Conservation (phyloP, 2,113 vertebrate genomes). For the Spermophilus dauricus region DNA sequence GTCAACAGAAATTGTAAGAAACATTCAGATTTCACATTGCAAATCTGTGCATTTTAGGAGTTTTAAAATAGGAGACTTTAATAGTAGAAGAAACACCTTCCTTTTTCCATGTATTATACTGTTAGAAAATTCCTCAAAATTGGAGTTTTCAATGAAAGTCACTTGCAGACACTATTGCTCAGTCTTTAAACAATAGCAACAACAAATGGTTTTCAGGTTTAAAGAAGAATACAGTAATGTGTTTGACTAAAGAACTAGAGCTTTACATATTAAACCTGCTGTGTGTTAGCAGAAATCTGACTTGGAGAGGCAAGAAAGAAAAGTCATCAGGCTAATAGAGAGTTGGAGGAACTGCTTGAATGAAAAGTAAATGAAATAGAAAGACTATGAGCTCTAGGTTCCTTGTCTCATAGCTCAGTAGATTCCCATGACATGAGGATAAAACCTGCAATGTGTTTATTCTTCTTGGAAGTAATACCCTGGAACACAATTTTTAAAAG, state of each 20-base stretch:
- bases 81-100: background rate
- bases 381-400: background rate
- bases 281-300: background rate
- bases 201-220: background rate
- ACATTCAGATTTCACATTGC: background rate
- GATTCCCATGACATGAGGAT: background rate
- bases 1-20: background rate
- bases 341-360: background rate
- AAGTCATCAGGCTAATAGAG: background rate
- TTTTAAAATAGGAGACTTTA: background rate
- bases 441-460: background rate
- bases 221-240: background rate
- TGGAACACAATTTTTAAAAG: background rate
- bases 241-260: background rate
- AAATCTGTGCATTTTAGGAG: background rate
- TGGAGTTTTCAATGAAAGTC: background rate
- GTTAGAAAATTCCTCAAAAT: background rate
- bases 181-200: background rate
- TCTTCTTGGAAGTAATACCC: background rate
- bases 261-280: background rate
- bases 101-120: background rate
- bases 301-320: background rate
- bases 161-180: background rate
- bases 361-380: background rate
- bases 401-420: background rate